Evolutionary conservation across 2,888 invertebrate genomes (phyloP).

Genomic region (Sturmia bella): DNA sequence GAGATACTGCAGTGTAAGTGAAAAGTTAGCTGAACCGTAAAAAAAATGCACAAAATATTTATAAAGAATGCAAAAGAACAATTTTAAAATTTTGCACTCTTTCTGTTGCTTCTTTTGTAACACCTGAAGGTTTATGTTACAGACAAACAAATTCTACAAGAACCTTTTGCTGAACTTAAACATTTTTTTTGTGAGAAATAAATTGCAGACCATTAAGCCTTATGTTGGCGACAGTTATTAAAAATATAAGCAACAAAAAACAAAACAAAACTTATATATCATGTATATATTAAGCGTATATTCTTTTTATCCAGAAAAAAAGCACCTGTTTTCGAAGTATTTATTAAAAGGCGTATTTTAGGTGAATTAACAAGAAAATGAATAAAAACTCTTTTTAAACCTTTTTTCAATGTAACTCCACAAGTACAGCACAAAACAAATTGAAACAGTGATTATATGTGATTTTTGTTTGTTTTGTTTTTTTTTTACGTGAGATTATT

Average conservation of each 20-base stretch:
- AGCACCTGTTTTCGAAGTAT: constrained; percentile 49
- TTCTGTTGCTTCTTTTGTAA: constrained; percentile 37
- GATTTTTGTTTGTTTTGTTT: background rate
- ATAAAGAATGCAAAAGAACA: background rate
- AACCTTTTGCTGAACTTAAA: constrained; percentile 28
- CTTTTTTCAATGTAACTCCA: no score
- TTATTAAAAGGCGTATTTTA: constrained; percentile 39
- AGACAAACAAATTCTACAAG: constrained; percentile 19
- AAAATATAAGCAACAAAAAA: constrained; percentile 16
- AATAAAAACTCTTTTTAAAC: background rate
- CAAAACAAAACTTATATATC: no score
- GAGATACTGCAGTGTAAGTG: constrained; percentile 79
- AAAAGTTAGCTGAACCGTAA: constrained; percentile 22
- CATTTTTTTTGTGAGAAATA: constrained; percentile 25
- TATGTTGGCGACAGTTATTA: constrained; percentile 62
- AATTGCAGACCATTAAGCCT: constrained; percentile 44
- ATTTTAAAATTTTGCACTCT: constrained; percentile 27
- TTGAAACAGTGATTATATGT: background rate
- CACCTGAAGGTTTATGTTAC: constrained; percentile 23
- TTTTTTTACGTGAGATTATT: no score
- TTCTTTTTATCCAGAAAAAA: constrained; percentile 13
- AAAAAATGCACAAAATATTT: constrained; percentile 2
- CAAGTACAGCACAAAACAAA: no score
- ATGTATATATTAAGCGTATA: constrained; percentile 10
- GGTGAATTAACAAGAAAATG: background rate